Evolutionary conservation across 2,888 invertebrate genomes (phyloP), one percentile per base, ranked within the genome.

Genomic region (Microplitis manilae): DNA sequence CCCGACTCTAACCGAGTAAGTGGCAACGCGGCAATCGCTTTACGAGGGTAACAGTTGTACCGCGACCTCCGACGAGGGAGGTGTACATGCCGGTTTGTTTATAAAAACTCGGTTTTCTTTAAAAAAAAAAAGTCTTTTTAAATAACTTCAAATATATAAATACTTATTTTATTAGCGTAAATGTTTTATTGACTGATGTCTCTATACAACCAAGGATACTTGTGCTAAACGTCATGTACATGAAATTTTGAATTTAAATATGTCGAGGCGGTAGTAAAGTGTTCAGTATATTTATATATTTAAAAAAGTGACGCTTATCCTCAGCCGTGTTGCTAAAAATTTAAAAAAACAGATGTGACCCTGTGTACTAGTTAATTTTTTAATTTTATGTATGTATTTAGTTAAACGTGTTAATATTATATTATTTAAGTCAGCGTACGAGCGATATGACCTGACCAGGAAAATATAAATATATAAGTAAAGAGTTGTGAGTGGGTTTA

Each of bases 11-110:
- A 50, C 80, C 85, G 88, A 86, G 62, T 20, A 4, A 5, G 0
- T 82, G 85, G 87, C 83, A 86, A 86, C 86, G 87, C 87, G 86
- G 85, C 87, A 86, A 87, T 84, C 82, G 79, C 79, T 79, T 78
- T 83, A 81, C 84, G 84, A 86, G 84, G 83, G 85, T 85, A 83
- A 85, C 87, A 89, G 89, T 89, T 84, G 85, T 86, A 87, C 87
- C 89, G 89, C 87, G 87, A 87, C 88, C 85, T 87, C 84, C 83
- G 81, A 78, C 79, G 83, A 81, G 84, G 84, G 85, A 86, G 86
- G 86, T 85, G 83, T 80, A 72, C 75, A 71, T 73, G 73, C 75
- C 64, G 77, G 50, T 76, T 79, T n/a, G 75, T 73, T 41, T 20
- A 40, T 30, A 2, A 20, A 1, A n/a, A 60, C 6, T 39, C 40